Conservation (phyloP, 2,797 vertebrate species). For the Sebastes trivittatus region DNA sequence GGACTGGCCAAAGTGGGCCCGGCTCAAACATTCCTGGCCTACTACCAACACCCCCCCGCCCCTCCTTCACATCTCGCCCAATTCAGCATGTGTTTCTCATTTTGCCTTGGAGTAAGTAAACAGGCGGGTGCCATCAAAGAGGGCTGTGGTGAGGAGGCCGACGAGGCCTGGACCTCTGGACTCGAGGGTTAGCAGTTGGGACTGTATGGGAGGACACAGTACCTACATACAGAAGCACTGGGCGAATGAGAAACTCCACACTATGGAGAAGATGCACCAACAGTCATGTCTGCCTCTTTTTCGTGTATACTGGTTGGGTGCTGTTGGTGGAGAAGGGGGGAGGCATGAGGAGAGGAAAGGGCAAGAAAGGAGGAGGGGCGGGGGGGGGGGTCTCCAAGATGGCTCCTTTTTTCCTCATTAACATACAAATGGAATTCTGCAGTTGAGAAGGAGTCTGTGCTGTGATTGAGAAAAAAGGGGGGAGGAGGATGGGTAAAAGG, state of each 20-base stretch:
- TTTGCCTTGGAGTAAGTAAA: conserved; percentile 71
- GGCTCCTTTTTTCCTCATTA: conserved; percentile 79
- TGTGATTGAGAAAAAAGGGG: conserved; percentile 75
- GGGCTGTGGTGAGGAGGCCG: conserved; percentile 44
- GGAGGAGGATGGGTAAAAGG: conserved; percentile 23
- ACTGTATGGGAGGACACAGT: conserved; percentile 6
- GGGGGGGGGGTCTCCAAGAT: conserved; percentile 54
- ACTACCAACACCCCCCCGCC: conserved; percentile 43
- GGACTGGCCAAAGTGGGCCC: conserved; percentile 66
- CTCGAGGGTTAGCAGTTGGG: conserved; percentile 35
- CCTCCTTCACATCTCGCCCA: conserved; percentile 55
- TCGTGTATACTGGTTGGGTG: conserved; percentile 3
- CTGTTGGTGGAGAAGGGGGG: conserved; percentile 23
- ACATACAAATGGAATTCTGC: conserved; percentile 87
- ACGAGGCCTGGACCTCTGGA: conserved; percentile 40
- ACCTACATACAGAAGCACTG: not conserved
- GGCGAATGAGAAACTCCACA: not conserved
- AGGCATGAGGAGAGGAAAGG: conserved; percentile 19
- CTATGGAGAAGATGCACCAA: not conserved
- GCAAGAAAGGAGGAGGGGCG: not conserved
- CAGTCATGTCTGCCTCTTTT: conserved; percentile 19
- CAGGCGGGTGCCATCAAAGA: conserved; percentile 71
- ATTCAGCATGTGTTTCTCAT: conserved; percentile 77
- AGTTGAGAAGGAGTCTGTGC: conserved; percentile 78
- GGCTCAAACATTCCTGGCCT: conserved; percentile 74